Evolutionary conservation across 2,888 invertebrate species (phyloP), one percentile per base, ranked within the genome.

Genomic region (Lithosia quadra): DNA sequence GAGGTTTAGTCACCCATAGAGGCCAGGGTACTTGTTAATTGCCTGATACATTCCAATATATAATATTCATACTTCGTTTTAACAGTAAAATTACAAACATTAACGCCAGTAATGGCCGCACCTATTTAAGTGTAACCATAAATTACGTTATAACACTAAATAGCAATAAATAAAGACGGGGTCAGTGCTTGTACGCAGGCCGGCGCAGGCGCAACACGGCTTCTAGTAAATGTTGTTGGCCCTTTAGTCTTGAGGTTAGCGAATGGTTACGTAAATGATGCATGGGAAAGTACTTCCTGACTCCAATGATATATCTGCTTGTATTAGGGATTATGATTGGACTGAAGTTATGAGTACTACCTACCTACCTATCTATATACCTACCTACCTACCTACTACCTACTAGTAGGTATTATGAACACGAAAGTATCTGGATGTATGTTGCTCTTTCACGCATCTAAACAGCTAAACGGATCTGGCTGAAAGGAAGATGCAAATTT

Each of bases 151-250:
- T 71, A 71, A 61, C 60, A 36, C 61, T 71, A 71, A 71, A 64
- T 64, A 72, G 65, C 69, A 66, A 80, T 80, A 80, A 80, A 80
- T 80, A 78, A 80, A 73, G 60, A 69, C 72, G 65, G 75, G 79
- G 80, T 80, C 80, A 80, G 80, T 70, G 75, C 69, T 72, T 78
- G 80, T 80, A 71, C 71, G 66, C 65, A 39, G 53, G 67, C 58
- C 53, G 67, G 77, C 76, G 77, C 73, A 53, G 49, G 70, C 76
- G 70, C 80, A 76, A 60, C 56, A 60, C 43, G 66, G 78, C 79
- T 79, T 58, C 79, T 72, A 75, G 75, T 75, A 75, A 79, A 79
- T 77, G 79, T 77, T 75, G 76, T 63, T 58, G 68, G 63, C 63
- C 56, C 58, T 56, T 60, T 58, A 65, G 58, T 65, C 34, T 43